Base-by-base conservation (phyloP, 1,140 invertebrate species). In the Dysdera silvatica region DNA sequence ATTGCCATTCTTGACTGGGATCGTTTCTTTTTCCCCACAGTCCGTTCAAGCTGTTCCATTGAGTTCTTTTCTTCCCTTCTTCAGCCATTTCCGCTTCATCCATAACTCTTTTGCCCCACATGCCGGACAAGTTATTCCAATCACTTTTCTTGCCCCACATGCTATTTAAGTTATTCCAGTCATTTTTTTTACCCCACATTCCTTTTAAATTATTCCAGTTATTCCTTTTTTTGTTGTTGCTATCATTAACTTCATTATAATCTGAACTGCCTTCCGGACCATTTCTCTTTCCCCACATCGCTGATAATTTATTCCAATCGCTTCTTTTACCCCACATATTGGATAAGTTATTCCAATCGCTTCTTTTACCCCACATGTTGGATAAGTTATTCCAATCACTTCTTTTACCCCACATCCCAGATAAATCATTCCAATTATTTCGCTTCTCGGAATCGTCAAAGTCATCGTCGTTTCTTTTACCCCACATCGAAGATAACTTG, bases 371-470 rank as follows among this genome's bases (percentile, higher is more conserved):
- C 68, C 68, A 69, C 53, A 67, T 60, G 14, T 54, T 54, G 7
- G 47, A 54, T 14, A 69, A 28, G 26, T 69, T 54, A 43, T 69
- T 69, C 68, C 68, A 69, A 31, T 66, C 61, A 0, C 47, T 54
- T 23, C 81, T 76, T 73, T 86, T 86, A 70, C 84, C 85, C 84
- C 84, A 86, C 72, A 86, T 81, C 35, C 84, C 55, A 32, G 41
- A 32, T 37, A 61, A 47, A 8, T 67, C 65, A 40, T 67, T 67
- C 68, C 68, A 69, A n/a, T 28, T 56, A 3, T 41, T 37, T 32
- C 47, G 43, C 6, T 56, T 32, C 26, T 24, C 40, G 6, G 18
- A 20, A 26, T 29, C 41, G 68, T 85, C 84, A n/a, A n/a, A n/a
- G n/a, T n/a, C n/a, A n/a, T n/a, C n/a, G n/a, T n/a, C n/a, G 5